These are phyloP conservation scores for Eupithecia vulgata DNA, from an alignment of 2,888 invertebrate species.

Conservation along the genomic window DNA sequence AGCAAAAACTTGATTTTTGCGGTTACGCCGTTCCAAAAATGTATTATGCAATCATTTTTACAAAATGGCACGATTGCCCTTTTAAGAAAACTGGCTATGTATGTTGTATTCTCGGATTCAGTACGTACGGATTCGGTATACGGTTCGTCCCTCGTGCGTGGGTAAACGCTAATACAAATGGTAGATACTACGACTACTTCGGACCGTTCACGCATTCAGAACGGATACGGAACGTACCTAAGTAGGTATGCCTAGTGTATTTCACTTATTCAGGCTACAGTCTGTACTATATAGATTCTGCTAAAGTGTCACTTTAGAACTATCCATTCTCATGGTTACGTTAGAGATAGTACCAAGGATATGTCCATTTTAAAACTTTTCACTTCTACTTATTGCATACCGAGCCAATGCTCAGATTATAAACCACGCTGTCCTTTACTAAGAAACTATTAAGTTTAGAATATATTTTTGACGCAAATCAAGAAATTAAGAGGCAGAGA, in stretches of 20 bases:
- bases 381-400: background rate
- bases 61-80: no score
- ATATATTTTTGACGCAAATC: background rate
- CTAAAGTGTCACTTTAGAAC: background rate
- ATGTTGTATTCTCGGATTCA: background rate
- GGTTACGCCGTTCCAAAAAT: no score
- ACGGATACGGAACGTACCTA: background rate
- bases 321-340: background rate
- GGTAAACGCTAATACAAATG: background rate
- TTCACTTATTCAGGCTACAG: background rate
- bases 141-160: background rate
- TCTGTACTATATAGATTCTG: no score
- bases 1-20: no score
- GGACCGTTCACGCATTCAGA: background rate
- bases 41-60: no score
- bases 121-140: background rate
- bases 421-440: background rate
- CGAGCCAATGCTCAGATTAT: background rate
- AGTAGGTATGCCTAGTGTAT: background rate
- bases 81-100: background rate
- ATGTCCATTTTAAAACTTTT: background rate
- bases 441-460: background rate
- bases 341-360: constrained; percentile 20
- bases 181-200: background rate
- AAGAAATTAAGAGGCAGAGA: no score